Evolutionary conservation across 2,797 vertebrate species (phyloP), one percentile per base, ranked within the genome.

Genomic region (Hydrolagus colliei): DNA sequence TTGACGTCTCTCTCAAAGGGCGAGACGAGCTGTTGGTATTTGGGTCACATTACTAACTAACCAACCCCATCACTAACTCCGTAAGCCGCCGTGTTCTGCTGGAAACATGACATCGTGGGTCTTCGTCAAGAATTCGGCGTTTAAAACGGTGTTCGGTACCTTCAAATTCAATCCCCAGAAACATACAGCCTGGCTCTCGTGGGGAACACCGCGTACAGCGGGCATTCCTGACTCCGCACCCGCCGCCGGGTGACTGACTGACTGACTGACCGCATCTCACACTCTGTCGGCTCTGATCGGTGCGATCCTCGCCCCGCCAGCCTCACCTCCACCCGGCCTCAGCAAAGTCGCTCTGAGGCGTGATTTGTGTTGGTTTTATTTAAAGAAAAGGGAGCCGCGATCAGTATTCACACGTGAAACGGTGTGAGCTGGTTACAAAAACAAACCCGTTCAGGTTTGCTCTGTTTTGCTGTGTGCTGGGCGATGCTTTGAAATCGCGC

Each of bases 1-100:
- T 84, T 71, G 79, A 52, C 65, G 79, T 35, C 65, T n/a, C 79
- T 9, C 65, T 68, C 27, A 71, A 71, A 84, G 16, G 32, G 32
- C 65, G 65, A 35, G 14, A 18, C 14, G 35, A 27, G 20, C 68
- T 27, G 79, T 41, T 41, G 62, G n/a, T 59, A 79, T 63, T n/a
- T 71, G 35, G 62, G 63, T 82, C 68, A 61, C 61, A 62, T 6
- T 22, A 63, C 27, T 27, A 27, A 27, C 27, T 27, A 27, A 27
- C 27, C 63, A 76, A 76, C 35, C n/a, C 9, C 74, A 68, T 41
- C 62, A 82, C 27, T 67, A 68, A 18, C 63, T 14, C 74, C 27
- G 14, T 32, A 79, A 79, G 27, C 27, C 27, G 27, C 27, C 1
- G 27, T 52, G 41, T 52, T 52, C 41, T 52, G 41, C 41, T 52